A percentile compares a stretch with the other conserved stretches of the same genome.
These are phyloP conservation scores for Mustela nigripes DNA, from an alignment of 2,113 vertebrate species.

Conservation along the genomic window DNA sequence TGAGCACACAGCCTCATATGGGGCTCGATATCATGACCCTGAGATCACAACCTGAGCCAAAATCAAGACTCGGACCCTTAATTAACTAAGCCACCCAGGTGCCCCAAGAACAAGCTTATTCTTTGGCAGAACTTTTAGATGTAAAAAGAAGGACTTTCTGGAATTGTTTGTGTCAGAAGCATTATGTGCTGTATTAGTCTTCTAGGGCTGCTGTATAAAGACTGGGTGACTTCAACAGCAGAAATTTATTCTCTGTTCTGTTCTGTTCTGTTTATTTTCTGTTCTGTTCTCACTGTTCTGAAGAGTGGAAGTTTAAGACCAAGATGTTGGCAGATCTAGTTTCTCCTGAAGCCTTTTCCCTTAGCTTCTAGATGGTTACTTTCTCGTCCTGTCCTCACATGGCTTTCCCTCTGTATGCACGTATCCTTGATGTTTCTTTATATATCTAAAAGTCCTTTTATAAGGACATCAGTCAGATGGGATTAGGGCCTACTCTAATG, in stretches of 20 bases:
- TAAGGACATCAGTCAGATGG: neutral
- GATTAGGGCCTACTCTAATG: neutral
- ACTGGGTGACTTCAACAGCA: neutral
- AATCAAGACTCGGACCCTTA: neutral
- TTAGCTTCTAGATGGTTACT: neutral
- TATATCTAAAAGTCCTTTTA: neutral
- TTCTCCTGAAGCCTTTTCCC: neutral
- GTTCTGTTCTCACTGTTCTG: neutral
- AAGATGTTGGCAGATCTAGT: neutral
- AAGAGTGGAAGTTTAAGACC: neutral
- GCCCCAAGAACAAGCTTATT: neutral
- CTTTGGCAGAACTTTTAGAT: neutral
- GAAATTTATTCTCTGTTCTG: neutral
- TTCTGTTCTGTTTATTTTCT: too few relatives aligned
- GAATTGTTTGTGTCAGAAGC: constrained; percentile 10
- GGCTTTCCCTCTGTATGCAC: neutral
- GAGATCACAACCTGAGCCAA: neutral
- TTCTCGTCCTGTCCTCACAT: neutral
- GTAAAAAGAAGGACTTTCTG: neutral
- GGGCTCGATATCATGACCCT: neutral
- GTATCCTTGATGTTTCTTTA: neutral
- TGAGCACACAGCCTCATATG: neutral
- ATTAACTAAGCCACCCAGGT: neutral
- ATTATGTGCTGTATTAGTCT: neutral
- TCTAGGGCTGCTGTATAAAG: neutral